A percentile compares a stretch with the other conserved stretches of the same genome.
These are phyloP conservation scores for Nothura maculosa DNA, from an alignment of 2,797 vertebrate species.

Conservation along the genomic window DNA sequence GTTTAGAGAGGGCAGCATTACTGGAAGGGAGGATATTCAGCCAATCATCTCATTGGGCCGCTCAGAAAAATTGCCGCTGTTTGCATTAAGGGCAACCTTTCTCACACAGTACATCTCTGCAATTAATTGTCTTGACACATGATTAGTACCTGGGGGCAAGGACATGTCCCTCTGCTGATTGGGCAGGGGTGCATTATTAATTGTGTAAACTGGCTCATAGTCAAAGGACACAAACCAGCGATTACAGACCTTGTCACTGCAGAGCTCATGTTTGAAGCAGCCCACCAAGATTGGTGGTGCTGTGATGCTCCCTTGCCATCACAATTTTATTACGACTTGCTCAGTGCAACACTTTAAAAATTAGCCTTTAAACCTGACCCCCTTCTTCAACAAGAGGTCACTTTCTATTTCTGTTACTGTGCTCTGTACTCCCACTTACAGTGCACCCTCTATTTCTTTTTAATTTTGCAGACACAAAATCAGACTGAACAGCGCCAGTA, in stretches of 20 bases:
- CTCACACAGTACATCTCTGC: conserved; percentile 7
- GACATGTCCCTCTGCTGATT: conserved; percentile 38
- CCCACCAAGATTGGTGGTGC: not conserved
- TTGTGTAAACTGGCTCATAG: conserved; percentile 31
- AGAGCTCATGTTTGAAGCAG: conserved; percentile 34
- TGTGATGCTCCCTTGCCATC: not conserved
- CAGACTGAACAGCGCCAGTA: not conserved
- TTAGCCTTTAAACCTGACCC: not conserved
- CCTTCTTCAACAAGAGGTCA: not conserved
- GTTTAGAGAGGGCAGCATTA: not conserved
- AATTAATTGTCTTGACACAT: conserved; percentile 68
- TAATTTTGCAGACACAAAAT: not conserved
- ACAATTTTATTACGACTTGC: not conserved
- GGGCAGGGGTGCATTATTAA: conserved; percentile 61
- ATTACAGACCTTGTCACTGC: not conserved
- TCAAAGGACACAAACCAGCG: conserved; percentile 50
- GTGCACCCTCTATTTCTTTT: not conserved
- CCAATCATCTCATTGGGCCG: not conserved
- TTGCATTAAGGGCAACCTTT: conserved; percentile 24
- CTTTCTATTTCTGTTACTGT: not conserved
- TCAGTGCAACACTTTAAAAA: not conserved
- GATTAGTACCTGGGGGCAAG: conserved; percentile 67
- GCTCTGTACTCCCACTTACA: not conserved
- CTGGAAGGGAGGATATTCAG: conserved; percentile 14
- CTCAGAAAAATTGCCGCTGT: conserved; percentile 30